Percentiles rank a stretch among this genome's conserved stretches.
phyloP scores from a whole-genome alignment of 30 jellyfish, hydroid and myxozoan genomes.

The Cassiopea xamachana region DNA sequence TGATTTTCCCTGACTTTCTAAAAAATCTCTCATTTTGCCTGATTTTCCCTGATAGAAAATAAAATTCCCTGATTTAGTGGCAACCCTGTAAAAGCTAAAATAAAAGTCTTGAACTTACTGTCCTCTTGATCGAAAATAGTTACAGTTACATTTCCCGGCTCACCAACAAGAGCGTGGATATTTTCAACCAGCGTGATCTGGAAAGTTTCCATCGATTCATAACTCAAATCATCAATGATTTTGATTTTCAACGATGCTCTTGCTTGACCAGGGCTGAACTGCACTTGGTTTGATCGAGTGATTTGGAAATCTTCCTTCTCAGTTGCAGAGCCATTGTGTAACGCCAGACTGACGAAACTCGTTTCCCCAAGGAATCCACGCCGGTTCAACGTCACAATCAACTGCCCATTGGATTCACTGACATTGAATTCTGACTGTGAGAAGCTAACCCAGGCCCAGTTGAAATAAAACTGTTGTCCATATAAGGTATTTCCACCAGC shows the following conservation, averaged over 20 bases:
- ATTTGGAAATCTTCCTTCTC: slow-evolving; percentile 67
- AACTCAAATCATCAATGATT: slow-evolving; percentile 72
- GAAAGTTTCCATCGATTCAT: slow-evolving; percentile 76
- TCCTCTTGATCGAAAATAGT: slow-evolving; percentile 87
- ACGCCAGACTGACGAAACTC: slow-evolving; percentile 71
- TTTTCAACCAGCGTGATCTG: slow-evolving; percentile 48
- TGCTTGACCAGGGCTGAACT: slow-evolving; percentile 89
- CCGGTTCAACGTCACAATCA: slow-evolving; percentile 64
- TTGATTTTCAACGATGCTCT: slow-evolving; percentile 65
- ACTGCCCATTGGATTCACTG: slow-evolving; percentile 82
- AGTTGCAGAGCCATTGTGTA: slow-evolving; percentile 76
- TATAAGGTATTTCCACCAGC: slow-evolving; percentile 74
- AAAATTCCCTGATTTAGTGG: not conserved
- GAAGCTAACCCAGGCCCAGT: slow-evolving; percentile 94
- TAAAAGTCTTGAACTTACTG: slow-evolving; percentile 57
- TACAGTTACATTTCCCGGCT: slow-evolving; percentile 81
- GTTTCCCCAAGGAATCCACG: slow-evolving; percentile 90
- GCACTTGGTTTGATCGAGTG: slow-evolving; percentile 72
- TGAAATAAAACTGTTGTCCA: slow-evolving; percentile 82
- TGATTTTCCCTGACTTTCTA: no score
- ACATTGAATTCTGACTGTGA: slow-evolving; percentile 59
- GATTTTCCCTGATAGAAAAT: no score
- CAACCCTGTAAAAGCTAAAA: not conserved
- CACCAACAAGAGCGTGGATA: slow-evolving; percentile 66
- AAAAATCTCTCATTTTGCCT: no score